Evolutionary conservation across 2,113 vertebrate genomes (phyloP).

Genomic region (Eptatretus burgeri): DNA sequence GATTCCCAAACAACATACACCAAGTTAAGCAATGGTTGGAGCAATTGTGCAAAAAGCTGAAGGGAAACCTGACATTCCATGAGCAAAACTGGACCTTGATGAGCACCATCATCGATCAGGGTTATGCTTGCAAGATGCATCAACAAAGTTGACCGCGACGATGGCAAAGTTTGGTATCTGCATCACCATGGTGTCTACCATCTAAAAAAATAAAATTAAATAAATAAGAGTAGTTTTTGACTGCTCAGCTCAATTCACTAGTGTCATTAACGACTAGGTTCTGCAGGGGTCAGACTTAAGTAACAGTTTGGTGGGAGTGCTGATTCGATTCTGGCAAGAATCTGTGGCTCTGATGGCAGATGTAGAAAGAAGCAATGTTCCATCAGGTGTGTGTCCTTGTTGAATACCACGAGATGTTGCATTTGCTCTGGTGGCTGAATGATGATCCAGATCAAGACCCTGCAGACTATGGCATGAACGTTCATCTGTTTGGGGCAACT

Average conservation of each 20-base stretch:
- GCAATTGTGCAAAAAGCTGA: too few species aligned
- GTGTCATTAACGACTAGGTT: conserved; percentile 9
- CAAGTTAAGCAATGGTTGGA: too few species aligned
- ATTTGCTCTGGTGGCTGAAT: background rate
- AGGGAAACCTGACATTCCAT: too few species aligned
- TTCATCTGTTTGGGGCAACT: background rate
- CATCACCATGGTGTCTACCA: conserved; percentile 10
- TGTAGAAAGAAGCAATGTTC: background rate
- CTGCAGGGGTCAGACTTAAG: conserved; percentile 8
- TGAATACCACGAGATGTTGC: background rate
- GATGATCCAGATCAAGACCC: background rate
- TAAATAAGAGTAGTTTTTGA: conserved; percentile 9
- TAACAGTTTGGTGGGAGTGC: background rate
- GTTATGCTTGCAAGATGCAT: conserved; percentile 7
- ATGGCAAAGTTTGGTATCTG: conserved; percentile 10
- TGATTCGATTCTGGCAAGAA: background rate
- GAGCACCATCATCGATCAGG: background rate
- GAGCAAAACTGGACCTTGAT: too few species aligned
- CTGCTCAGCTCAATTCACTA: conserved; percentile 8
- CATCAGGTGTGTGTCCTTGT: background rate
- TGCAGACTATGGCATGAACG: too few species aligned
- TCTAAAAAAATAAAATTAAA: conserved; percentile 7
- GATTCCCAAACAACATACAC: too few species aligned
- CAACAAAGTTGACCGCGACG: background rate
- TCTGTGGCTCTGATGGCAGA: conserved; percentile 1